Conservation (phyloP, 2,797 vertebrate genomes). For the Allobates femoralis region DNA sequence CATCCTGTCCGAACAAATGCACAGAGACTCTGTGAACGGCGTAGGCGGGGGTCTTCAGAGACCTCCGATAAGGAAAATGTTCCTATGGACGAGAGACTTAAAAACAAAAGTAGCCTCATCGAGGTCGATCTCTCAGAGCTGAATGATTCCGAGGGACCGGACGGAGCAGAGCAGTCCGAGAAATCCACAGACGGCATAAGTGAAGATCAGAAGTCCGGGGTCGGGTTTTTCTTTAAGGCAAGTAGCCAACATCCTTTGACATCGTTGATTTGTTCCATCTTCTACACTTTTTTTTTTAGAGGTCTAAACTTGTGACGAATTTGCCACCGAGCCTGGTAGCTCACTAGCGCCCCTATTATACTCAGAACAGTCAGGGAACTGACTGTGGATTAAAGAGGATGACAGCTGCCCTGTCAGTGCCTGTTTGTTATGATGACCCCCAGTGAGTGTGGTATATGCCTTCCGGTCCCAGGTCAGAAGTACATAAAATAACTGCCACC, state of each 20-base stretch:
- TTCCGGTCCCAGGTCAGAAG: no score
- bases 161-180: conserved; percentile 68
- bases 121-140: conserved; percentile 90
- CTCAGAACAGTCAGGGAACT: no score
- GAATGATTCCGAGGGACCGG: conserved; percentile 77
- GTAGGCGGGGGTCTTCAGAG: conserved; percentile 68
- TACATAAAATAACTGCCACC: no score
- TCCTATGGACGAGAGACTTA: conserved; percentile 74
- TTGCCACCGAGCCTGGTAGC: no score
- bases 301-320: no score
- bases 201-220: conserved; percentile 80
- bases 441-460: no score
- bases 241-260: conserved; percentile 22
- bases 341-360: no score
- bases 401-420: no score
- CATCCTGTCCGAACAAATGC: conserved; percentile 72
- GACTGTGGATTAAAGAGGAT: no score
- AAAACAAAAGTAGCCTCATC: conserved; percentile 85
- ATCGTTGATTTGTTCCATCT: not conserved
- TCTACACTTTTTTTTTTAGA: no score
- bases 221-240: conserved; percentile 97
- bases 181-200: conserved; percentile 72
- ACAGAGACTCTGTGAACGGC: conserved; percentile 71
- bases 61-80: conserved; percentile 75
- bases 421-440: no score